These are phyloP conservation scores for Dicaeum eximium DNA, from an alignment of 2,113 vertebrate species.

Conservation along the genomic window DNA sequence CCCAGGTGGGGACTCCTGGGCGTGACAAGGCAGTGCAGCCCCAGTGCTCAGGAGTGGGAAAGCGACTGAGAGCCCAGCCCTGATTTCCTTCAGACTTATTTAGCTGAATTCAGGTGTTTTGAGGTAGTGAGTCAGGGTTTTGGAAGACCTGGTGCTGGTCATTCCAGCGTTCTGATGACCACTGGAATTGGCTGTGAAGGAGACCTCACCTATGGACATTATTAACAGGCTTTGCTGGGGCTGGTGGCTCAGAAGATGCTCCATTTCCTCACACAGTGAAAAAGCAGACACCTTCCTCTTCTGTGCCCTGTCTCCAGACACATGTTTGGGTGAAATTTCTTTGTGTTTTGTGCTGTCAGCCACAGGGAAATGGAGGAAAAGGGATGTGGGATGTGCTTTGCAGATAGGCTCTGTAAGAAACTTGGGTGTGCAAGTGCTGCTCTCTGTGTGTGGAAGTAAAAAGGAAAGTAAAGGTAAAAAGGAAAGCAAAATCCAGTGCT, in stretches of 20 bases:
- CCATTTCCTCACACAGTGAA: background rate
- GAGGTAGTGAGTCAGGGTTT: background rate
- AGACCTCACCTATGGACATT: background rate
- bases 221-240: background rate
- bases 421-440: background rate
- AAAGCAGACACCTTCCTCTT: accelerated
- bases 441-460: background rate
- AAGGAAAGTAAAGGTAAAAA: no score
- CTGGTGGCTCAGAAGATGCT: background rate
- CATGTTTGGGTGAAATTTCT: background rate
- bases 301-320: background rate
- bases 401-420: background rate
- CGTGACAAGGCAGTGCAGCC: accelerated
- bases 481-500: background rate
- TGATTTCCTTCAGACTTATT: background rate
- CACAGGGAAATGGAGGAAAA: background rate
- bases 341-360: background rate
- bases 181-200: background rate
- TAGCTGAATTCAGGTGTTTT: background rate
- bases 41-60: background rate
- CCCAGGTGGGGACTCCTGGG: accelerated
- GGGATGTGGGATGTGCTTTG: background rate
- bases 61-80: accelerated
- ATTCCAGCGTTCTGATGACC: background rate
- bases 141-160: background rate